Percentiles rank a stretch among this genome's conserved stretches.
phyloP scores from a whole-genome alignment of 1,140 invertebrate species.

The Lerema accius region DNA sequence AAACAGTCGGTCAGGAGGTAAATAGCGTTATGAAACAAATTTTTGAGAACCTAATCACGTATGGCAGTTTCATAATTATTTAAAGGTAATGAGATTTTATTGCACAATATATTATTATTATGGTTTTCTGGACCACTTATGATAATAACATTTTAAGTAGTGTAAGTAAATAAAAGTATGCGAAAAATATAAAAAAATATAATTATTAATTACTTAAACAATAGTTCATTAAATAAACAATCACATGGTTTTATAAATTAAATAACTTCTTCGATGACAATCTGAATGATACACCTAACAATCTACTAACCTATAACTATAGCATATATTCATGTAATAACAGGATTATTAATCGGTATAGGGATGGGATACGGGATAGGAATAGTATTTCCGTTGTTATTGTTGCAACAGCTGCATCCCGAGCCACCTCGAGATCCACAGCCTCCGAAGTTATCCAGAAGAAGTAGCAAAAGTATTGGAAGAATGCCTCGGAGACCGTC shows the following conservation, averaged over 20 bases:
- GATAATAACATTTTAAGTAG: too few relatives aligned
- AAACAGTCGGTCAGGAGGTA: conserved; percentile 55
- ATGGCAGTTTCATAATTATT: conserved; percentile 14
- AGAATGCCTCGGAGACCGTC: conserved; percentile 44
- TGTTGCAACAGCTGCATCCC: conserved; percentile 30
- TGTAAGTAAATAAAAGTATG: too few relatives aligned
- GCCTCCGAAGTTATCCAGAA: conserved; percentile 38
- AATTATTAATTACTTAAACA: too few relatives aligned
- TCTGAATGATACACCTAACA: too few relatives aligned
- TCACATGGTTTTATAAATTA: too few relatives aligned
- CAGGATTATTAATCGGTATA: conserved; percentile 42
- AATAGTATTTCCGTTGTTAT: conserved; percentile 36
- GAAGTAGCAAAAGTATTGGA: conserved; percentile 51
- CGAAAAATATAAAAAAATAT: too few relatives aligned
- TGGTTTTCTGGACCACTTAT: too few relatives aligned
- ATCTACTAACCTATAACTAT: too few relatives aligned
- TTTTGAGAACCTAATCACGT: conserved; percentile 35
- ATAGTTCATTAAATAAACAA: background rate
- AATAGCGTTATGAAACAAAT: conserved; percentile 41
- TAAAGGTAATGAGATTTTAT: too few relatives aligned
- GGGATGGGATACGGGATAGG: conserved; percentile 60
- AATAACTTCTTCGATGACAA: too few relatives aligned
- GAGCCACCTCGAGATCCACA: conserved; percentile 32
- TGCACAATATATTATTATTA: too few relatives aligned
- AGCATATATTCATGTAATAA: conserved; percentile 38